phyloP scores from a whole-genome alignment of 2,888 invertebrate species.

The Drosophila neotestacea region DNA sequence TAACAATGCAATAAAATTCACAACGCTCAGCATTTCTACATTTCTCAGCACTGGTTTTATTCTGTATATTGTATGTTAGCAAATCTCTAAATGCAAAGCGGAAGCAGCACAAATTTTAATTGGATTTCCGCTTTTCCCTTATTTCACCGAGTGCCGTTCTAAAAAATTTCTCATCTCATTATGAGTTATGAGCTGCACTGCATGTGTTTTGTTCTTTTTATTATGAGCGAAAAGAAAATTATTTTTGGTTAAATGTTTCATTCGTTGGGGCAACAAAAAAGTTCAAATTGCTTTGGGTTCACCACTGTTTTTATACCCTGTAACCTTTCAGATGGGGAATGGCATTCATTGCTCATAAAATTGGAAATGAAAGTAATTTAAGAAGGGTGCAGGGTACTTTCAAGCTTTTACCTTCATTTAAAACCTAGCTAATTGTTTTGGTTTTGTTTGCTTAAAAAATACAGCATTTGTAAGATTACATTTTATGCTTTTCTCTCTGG shows the following conservation, averaged over 20 bases:
- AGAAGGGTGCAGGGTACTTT: background rate
- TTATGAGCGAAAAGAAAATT: constrained; percentile 7
- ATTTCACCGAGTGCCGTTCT: background rate
- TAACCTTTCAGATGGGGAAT: background rate
- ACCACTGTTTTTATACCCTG: constrained; percentile 8
- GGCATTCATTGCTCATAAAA: background rate
- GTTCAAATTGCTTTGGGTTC: constrained; percentile 27
- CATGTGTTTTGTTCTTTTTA: constrained; percentile 16
- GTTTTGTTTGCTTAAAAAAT: constrained; percentile 26
- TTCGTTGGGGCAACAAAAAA: constrained; percentile 23
- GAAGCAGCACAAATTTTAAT: constrained; percentile 72
- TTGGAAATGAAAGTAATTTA: background rate
- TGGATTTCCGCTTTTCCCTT: constrained; percentile 60
- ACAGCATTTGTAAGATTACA: constrained; percentile 24
- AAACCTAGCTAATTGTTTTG: constrained; percentile 3
- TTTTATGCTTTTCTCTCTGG: constrained; percentile 22
- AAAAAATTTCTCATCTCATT: constrained; percentile 49
- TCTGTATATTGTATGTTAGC: constrained; percentile 20
- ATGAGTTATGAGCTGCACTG: constrained; percentile 62
- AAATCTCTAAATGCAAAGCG: constrained; percentile 48
- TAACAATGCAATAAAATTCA: constrained; percentile 51
- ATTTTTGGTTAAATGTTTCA: constrained; percentile 51
- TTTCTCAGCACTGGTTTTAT: constrained; percentile 11
- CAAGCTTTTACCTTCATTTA: background rate
- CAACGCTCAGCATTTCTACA: constrained; percentile 19